Conservation (phyloP, 2,797 vertebrate genomes). For the Eulemur rubriventer region DNA sequence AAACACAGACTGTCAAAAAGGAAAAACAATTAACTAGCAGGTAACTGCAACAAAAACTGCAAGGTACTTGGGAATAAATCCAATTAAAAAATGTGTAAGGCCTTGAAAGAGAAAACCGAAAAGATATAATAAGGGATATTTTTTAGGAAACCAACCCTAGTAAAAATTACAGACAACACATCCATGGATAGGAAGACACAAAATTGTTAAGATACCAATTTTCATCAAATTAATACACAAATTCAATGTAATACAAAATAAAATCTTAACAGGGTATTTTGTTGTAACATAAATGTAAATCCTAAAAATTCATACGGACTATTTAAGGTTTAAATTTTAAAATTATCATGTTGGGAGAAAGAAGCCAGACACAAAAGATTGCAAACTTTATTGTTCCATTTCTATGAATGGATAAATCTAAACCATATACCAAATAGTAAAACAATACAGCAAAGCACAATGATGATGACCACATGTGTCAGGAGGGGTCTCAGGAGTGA, state of each 20-base stretch:
- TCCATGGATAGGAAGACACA: background rate
- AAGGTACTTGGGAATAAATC: background rate
- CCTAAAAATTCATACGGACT: background rate
- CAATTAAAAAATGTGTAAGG: background rate
- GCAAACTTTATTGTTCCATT: background rate
- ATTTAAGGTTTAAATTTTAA: background rate
- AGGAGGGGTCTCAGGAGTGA: background rate
- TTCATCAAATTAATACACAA: slow-evolving; percentile 22
- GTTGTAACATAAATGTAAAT: background rate
- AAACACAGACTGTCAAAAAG: background rate
- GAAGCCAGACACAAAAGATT: background rate
- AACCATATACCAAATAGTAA: background rate
- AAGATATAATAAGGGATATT: background rate
- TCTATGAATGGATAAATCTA: background rate
- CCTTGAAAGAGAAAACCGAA: background rate
- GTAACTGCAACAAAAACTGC: background rate
- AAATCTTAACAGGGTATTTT: background rate
- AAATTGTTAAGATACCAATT: background rate
- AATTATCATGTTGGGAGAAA: background rate
- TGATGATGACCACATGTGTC: rapidly evolving
- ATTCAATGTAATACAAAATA: slow-evolving; percentile 10
- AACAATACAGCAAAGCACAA: no score
- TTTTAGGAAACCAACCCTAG: background rate
- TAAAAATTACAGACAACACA: background rate
- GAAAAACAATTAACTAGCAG: background rate